Conservation (phyloP, 2,888 invertebrate genomes). For the Cataglyphis livida region DNA sequence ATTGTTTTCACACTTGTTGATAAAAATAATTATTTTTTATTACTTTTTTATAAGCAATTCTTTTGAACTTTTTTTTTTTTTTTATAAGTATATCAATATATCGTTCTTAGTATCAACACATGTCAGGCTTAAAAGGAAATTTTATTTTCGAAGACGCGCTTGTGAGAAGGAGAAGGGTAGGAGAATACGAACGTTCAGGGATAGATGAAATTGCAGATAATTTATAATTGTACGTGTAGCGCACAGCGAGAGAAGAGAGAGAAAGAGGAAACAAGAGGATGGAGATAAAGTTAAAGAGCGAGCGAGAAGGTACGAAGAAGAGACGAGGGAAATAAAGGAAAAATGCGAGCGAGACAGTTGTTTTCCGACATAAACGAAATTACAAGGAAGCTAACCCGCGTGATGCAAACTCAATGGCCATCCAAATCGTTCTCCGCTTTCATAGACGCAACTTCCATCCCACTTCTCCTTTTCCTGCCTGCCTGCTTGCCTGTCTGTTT, state of each 20-base stretch:
- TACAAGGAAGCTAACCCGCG: conserved; percentile 73
- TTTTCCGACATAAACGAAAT: conserved; percentile 74
- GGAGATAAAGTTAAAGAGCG: conserved; percentile 42
- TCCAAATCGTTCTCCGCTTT: conserved; percentile 70
- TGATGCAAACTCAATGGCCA: conserved; percentile 67
- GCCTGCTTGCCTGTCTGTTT: conserved; percentile 44
- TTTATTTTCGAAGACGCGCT: conserved; percentile 22
- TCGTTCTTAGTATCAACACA: conserved; percentile 5
- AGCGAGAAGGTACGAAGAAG: conserved; percentile 34
- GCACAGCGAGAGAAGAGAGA: conserved; percentile 31
- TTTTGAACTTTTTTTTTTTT: background rate
- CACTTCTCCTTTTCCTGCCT: conserved; percentile 64
- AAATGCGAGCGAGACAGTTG: conserved; percentile 66
- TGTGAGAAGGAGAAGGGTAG: background rate
- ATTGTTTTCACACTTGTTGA: background rate
- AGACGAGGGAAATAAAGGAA: conserved; percentile 37
- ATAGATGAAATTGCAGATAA: conserved; percentile 74
- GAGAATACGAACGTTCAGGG: conserved; percentile 55
- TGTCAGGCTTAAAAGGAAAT: conserved; percentile 27
- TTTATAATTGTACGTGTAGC: conserved; percentile 72
- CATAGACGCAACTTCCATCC: conserved; percentile 52
- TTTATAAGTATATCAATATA: background rate
- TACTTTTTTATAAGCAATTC: background rate
- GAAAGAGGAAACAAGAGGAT: conserved; percentile 32
- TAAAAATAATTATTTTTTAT: background rate